Base-by-base conservation (phyloP, 2,113 vertebrate species). In the Enhydra lutris region DNA sequence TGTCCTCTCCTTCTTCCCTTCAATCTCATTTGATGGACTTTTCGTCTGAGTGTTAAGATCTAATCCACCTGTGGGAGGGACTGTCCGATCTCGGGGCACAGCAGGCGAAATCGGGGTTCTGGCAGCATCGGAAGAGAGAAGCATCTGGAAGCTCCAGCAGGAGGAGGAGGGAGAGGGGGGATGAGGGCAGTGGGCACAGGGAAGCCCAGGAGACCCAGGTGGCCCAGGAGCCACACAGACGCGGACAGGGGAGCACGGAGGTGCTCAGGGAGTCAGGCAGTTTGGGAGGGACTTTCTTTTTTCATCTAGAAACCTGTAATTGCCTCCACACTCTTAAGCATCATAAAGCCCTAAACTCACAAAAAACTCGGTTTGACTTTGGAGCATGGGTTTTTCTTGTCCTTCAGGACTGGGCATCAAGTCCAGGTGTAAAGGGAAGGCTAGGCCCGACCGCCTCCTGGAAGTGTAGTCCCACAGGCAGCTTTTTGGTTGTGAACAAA, bases 121-220 rank as follows among this genome's bases (percentile, higher is more conserved):
- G 2, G 36, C 1, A 0, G 39, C 6, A 3, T 15, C 55, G 18
- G 31, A 67, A 20, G 0, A 45, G 15, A 34, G 82, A 34, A 61
- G 31, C 39, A 24, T 3, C n/a, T 6, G 20, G 87, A 36, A 23
- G 69, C 6, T 15, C 4, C 18, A 45, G 63, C 13, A 34, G 63
- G 13, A n/a, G 42, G 0, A 6, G 39, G 26, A 13, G n/a, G 15
- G 18, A 61, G 36, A 2, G 14, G 1, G 7, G 6, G 24, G 3
- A 18, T 0, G 7, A 3, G 6, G 76, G 2, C 4, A 4, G 12
- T 3, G 15, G 14, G 50, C 1, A 18, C 8, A 1, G 47, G 4
- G 17, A 18, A 7, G 45, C 47, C 7, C 7, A 26, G 21, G 69
- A 47, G 71, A 24, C 59, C 7, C 24, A 7, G 59, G 29, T 13